Percentiles rank a stretch among this genome's conserved stretches.
Conservation (phyloP, 2,888 invertebrate genomes). For the Nezara viridula region DNA sequence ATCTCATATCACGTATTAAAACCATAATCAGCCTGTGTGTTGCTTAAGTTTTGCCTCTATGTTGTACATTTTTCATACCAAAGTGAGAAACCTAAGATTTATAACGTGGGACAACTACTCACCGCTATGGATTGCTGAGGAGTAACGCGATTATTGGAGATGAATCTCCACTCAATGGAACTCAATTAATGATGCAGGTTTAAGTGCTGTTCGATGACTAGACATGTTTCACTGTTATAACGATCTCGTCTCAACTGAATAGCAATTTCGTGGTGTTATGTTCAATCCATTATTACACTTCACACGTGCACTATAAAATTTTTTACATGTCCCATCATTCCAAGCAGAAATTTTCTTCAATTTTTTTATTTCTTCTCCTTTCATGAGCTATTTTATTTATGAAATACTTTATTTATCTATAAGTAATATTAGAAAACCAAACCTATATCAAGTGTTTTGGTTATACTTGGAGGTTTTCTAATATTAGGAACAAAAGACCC, state of each 20-base stretch:
- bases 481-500: too few relatives aligned
- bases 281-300: not conserved
- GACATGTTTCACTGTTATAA: conserved; percentile 12
- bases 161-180: not conserved
- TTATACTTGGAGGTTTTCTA: too few relatives aligned
- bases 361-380: too few relatives aligned
- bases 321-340: not conserved
- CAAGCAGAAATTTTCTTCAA: not conserved
- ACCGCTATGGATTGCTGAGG: not conserved
- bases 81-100: too few relatives aligned
- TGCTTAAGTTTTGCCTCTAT: too few relatives aligned
- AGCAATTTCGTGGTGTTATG: not conserved
- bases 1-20: too few relatives aligned
- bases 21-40: too few relatives aligned
- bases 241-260: not conserved
- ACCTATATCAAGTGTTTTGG: too few relatives aligned
- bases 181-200: conserved; percentile 31
- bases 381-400: too few relatives aligned
- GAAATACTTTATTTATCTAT: too few relatives aligned
- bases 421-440: too few relatives aligned
- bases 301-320: not conserved
- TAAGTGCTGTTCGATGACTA: conserved; percentile 22
- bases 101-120: not conserved
- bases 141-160: not conserved
- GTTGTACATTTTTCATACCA: too few relatives aligned